Percentiles rank a stretch among this genome's conserved stretches.
Evolutionary conservation across 2,888 invertebrate species (phyloP).

Genomic region (Cerastoderma edule): DNA sequence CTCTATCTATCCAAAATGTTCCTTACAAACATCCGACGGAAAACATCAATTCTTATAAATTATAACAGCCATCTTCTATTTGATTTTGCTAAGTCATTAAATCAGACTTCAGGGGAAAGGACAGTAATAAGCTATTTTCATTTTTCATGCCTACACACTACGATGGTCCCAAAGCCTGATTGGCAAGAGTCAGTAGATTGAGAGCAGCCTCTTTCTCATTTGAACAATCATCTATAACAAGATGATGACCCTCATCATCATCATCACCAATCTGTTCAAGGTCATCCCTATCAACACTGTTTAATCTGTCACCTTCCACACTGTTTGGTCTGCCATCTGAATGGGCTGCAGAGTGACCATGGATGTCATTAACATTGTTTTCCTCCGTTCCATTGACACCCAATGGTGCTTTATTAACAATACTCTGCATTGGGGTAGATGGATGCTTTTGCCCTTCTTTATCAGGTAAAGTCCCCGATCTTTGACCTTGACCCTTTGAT

Average conservation of each 20-base stretch:
- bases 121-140: background rate
- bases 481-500: background rate
- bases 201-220: slow-evolving; percentile 69
- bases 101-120: too few species aligned
- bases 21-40: too few species aligned
- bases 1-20: too few species aligned
- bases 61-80: too few species aligned
- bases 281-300: background rate
- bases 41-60: too few species aligned
- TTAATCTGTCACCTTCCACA: slow-evolving; percentile 26
- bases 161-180: slow-evolving; percentile 53
- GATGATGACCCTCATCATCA: slow-evolving; percentile 30
- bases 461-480: too few species aligned
- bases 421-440: background rate
- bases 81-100: too few species aligned
- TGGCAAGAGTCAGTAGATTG: slow-evolving; percentile 68
- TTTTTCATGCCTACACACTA: slow-evolving; percentile 6
- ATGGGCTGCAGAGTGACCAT: too few species aligned
- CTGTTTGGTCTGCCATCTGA: too few species aligned
- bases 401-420: background rate
- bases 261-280: slow-evolving; percentile 30
- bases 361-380: background rate
- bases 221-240: slow-evolving; percentile 44
- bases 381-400: background rate
- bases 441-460: too few species aligned